Evolutionary conservation across 2,797 vertebrate species (phyloP).

Genomic region (Sebastes miniatus): DNA sequence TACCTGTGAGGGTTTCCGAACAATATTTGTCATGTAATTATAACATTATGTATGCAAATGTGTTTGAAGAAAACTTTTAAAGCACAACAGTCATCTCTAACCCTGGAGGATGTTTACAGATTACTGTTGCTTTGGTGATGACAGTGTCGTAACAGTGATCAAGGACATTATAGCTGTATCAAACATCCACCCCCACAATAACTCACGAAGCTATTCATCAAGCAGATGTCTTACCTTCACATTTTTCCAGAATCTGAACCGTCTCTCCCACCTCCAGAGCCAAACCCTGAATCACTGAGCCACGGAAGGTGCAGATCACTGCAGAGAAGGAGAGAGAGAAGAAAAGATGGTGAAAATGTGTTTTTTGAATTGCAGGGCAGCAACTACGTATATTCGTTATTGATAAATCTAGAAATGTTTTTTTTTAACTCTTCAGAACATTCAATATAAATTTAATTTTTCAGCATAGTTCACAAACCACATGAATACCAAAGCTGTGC

Average conservation of each 20-base stretch:
- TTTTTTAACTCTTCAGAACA: neutral
- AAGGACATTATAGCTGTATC: neutral
- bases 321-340: neutral
- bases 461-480: neutral
- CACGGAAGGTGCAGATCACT: constrained; percentile 94
- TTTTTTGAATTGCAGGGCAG: neutral
- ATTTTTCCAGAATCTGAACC: constrained; percentile 96
- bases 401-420: neutral
- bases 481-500: neutral
- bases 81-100: neutral
- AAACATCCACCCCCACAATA: neutral
- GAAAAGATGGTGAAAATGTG: neutral
- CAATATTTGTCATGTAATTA: too few relatives aligned
- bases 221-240: constrained; percentile 88
- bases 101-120: neutral
- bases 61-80: neutral
- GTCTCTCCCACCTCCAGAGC: constrained; percentile 95
- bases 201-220: neutral
- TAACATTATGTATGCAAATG: neutral
- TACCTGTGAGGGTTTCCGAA: too few relatives aligned
- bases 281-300: constrained; percentile 88
- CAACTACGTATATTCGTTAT: neutral
- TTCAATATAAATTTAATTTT: rapidly evolving
- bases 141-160: neutral
- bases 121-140: neutral